A percentile compares a stretch with the other conserved stretches of the same genome.
phyloP scores from a whole-genome alignment of 2,888 invertebrate genomes.

The Baccha elongata region DNA sequence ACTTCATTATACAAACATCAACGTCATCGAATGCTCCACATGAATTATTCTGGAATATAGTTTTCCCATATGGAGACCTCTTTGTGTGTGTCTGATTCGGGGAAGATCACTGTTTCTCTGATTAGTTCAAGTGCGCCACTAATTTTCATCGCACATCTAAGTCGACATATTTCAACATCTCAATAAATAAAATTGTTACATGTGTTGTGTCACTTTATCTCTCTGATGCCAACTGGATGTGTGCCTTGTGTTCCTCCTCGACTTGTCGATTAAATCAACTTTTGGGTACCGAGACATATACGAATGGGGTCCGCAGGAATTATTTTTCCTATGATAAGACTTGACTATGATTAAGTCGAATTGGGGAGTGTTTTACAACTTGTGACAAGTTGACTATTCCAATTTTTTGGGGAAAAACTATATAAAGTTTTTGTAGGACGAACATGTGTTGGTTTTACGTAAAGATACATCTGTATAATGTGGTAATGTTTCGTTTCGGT shows the following conservation, averaged over 20 bases:
- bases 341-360: conserved; percentile 65
- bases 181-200: conserved; percentile 72
- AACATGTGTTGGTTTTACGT: conserved; percentile 24
- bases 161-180: conserved; percentile 68
- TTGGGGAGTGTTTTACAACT: conserved; percentile 52
- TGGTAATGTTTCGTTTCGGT: conserved; percentile 55
- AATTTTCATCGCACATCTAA: conserved; percentile 66
- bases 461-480: conserved; percentile 37
- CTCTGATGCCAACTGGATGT: conserved; percentile 50
- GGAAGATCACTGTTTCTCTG: conserved; percentile 52
- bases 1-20: conserved; percentile 11
- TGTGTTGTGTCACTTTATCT: conserved; percentile 73
- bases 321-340: conserved; percentile 47
- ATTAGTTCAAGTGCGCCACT: conserved; percentile 72
- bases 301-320: conserved; percentile 6
- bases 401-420: conserved; percentile 3
- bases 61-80: conserved; percentile 61
- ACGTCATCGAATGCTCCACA: not conserved
- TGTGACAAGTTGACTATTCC: conserved; percentile 55
- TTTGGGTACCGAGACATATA: not conserved
- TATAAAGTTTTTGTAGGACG: not conserved
- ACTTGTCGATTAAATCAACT: conserved; percentile 42
- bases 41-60: conserved; percentile 50
- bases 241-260: conserved; percentile 22
- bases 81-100: not conserved